Evolutionary conservation across 2,888 invertebrate genomes (phyloP).

Genomic region (Acronicta alni): DNA sequence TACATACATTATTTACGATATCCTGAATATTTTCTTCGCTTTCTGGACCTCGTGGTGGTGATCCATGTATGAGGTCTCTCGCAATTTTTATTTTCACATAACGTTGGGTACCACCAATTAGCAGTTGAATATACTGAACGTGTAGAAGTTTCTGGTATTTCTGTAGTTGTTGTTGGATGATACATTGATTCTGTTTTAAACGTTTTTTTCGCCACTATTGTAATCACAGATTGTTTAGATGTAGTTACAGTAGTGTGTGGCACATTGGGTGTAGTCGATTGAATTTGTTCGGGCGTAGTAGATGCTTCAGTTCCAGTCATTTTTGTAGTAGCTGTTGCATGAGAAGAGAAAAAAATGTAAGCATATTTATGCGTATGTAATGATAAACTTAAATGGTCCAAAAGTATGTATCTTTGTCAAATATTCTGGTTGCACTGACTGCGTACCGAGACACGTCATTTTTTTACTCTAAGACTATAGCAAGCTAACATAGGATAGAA

Average conservation of each 20-base stretch:
- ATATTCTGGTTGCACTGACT: too few species aligned
- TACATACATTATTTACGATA: slow-evolving; percentile 37
- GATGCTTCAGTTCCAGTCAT: not conserved
- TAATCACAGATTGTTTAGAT: not conserved
- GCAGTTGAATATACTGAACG: not conserved
- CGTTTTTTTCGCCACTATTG: too few species aligned
- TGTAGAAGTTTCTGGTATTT: slow-evolving; percentile 2
- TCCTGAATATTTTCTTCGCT: slow-evolving; percentile 15
- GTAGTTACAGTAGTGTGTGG: not conserved
- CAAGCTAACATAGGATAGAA: too few species aligned
- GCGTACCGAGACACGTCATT: too few species aligned
- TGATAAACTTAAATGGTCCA: too few species aligned
- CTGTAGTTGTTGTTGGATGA: slow-evolving; percentile 1
- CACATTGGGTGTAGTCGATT: slow-evolving; percentile 5
- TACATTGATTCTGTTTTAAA: not conserved
- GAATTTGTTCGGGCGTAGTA: slow-evolving; percentile 7
- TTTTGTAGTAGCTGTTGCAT: not conserved
- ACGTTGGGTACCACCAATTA: slow-evolving; percentile 33
- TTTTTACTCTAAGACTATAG: too few species aligned
- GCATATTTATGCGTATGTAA: not conserved
- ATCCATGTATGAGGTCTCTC: slow-evolving; percentile 40
- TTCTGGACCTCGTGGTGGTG: slow-evolving; percentile 14
- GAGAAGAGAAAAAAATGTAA: slow-evolving; percentile 2
- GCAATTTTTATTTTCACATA: slow-evolving; percentile 25
- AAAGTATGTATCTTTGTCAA: too few species aligned